These are phyloP conservation scores for Scomberomorus guttatus DNA, from an alignment of 2,797 vertebrate species.

Conservation along the genomic window DNA sequence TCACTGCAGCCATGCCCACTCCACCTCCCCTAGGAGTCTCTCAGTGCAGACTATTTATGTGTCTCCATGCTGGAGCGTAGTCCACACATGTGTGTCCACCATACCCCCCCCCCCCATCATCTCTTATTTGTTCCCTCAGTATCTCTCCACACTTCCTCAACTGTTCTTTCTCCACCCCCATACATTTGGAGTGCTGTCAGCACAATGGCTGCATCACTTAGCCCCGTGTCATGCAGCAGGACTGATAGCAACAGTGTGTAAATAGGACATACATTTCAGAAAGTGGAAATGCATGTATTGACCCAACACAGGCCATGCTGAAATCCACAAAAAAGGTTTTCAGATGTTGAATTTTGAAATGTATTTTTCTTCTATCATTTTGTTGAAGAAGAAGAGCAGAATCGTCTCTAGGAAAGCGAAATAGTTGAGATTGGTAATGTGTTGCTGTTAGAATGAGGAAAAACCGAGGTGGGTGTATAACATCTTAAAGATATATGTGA, in stretches of 20 bases:
- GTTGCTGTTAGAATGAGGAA: conserved; percentile 8
- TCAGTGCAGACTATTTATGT: conserved; percentile 55
- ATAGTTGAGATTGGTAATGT: conserved; percentile 23
- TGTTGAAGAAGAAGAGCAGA: conserved; percentile 1
- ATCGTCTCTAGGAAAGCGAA: neutral
- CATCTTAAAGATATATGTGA: conserved; percentile 56
- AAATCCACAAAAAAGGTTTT: conserved; percentile 43
- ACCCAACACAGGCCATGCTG: conserved; percentile 25
- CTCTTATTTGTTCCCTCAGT: conserved; percentile 46
- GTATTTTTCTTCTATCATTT: conserved; percentile 1
- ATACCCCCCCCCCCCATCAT: conserved; percentile 37
- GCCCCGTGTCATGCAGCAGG: conserved; percentile 48
- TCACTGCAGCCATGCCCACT: conserved; percentile 50
- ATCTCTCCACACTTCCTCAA: conserved; percentile 34
- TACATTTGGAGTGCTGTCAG: conserved; percentile 70
- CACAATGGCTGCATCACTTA: conserved; percentile 59
- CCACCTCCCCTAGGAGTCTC: conserved; percentile 47
- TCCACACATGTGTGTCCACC: conserved; percentile 59
- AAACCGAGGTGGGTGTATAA: conserved; percentile 17
- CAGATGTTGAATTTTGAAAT: conserved; percentile 36
- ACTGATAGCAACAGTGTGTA: conserved; percentile 59
- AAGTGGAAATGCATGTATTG: conserved; percentile 53
- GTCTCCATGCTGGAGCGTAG: conserved; percentile 39
- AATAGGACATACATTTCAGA: conserved; percentile 66
- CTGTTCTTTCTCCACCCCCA: conserved; percentile 37